These are phyloP conservation scores for Nomada ferruginata DNA, from an alignment of 2,888 invertebrate genomes.

Conservation along the genomic window DNA sequence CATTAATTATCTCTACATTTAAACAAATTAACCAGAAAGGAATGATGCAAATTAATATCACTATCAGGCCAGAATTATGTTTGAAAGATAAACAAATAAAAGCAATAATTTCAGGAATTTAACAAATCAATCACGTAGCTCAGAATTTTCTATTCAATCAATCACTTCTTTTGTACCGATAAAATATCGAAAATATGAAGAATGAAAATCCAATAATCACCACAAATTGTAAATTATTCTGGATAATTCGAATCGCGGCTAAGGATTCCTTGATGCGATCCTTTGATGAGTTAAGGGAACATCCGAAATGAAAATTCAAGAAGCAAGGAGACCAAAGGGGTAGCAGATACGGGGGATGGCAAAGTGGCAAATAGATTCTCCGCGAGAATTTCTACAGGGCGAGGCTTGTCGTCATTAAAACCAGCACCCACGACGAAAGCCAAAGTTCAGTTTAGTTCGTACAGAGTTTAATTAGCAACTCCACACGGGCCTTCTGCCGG, in stretches of 20 bases:
- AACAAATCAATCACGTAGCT: no score
- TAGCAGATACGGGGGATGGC: constrained; percentile 22
- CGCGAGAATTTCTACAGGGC: constrained; percentile 35
- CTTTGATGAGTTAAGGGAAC: constrained; percentile 9
- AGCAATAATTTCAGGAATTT: no score
- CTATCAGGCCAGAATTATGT: no score
- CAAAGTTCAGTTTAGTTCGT: constrained; percentile 62
- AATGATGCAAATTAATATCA: no score
- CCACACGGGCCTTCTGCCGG: constrained; percentile 71
- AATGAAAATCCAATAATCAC: background rate
- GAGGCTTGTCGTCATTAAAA: constrained; percentile 47
- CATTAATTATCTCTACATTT: no score
- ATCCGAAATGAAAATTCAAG: constrained; percentile 1
- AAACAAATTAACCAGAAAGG: no score
- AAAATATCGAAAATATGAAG: no score
- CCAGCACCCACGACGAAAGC: constrained; percentile 45
- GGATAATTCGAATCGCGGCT: background rate
- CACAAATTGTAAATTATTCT: background rate
- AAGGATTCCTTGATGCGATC: background rate
- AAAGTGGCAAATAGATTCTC: constrained; percentile 56
- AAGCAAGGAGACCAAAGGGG: background rate
- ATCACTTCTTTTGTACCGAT: background rate
- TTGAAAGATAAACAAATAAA: no score
- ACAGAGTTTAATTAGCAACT: constrained; percentile 78
- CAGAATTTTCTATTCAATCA: background rate